These are phyloP conservation scores for Morone saxatilis DNA, from an alignment of 2,113 vertebrate genomes.

Conservation along the genomic window DNA sequence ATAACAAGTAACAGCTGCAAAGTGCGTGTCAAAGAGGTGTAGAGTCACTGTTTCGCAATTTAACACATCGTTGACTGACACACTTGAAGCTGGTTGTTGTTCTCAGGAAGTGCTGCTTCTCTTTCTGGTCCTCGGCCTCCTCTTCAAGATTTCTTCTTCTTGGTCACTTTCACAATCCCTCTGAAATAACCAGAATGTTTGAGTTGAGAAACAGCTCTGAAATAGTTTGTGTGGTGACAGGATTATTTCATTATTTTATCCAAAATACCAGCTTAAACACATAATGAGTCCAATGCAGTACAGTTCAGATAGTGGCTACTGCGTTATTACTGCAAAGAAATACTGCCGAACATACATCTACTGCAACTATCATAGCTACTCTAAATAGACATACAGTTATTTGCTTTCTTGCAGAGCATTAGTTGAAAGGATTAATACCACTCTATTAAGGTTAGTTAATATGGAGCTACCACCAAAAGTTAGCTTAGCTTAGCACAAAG, in stretches of 20 bases:
- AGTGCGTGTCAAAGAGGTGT: slow-evolving; percentile 17
- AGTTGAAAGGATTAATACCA: neutral
- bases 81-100: neutral
- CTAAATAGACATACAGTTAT: neutral
- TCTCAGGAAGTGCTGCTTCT: slow-evolving; percentile 91
- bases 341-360: too few relatives aligned
- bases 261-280: neutral
- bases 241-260: neutral
- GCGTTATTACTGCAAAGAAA: neutral
- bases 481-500: neutral
- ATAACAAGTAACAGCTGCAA: slow-evolving; percentile 8
- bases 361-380: too few relatives aligned
- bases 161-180: slow-evolving; percentile 93
- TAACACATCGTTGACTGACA: neutral
- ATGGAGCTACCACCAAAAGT: neutral
- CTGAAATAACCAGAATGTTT: slow-evolving; percentile 72
- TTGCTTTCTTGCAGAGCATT: neutral
- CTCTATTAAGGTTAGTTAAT: neutral
- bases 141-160: slow-evolving; percentile 87
- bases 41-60: slow-evolving; percentile 38
- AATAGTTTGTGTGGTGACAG: neutral
- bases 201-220: slow-evolving; percentile 1
- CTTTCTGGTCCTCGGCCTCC: slow-evolving; percentile 85
- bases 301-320: neutral
- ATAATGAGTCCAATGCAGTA: neutral